These are phyloP conservation scores for Anagyrus pseudococci DNA, from an alignment of 2,888 invertebrate species.

Conservation along the genomic window DNA sequence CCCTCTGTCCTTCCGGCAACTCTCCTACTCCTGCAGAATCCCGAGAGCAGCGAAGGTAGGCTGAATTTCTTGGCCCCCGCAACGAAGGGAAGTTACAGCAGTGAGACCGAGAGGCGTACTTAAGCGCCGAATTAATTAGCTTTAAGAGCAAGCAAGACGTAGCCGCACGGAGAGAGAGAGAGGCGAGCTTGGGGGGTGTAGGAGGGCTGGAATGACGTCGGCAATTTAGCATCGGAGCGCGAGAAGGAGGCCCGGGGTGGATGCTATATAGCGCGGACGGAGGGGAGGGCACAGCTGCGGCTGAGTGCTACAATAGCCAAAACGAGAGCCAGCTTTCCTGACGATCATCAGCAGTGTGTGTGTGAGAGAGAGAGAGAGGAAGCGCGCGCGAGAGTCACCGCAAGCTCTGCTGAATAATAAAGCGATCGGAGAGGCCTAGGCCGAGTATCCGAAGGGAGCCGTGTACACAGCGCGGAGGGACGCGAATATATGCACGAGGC, in stretches of 20 bases:
- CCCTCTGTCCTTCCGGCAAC: too few relatives aligned
- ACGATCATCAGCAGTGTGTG: too few relatives aligned
- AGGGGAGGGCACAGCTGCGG: conserved; percentile 42
- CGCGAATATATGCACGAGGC: background rate
- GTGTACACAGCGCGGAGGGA: background rate
- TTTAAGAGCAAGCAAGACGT: too few relatives aligned
- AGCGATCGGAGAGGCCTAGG: too few relatives aligned
- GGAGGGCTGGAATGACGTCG: background rate
- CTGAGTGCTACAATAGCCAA: conserved; percentile 36
- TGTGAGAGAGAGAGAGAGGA: too few relatives aligned
- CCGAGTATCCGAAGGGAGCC: background rate
- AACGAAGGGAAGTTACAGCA: background rate
- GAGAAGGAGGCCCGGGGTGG: background rate
- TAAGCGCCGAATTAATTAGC: conserved; percentile 25
- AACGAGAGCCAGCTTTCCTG: too few relatives aligned
- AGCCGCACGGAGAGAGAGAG: too few relatives aligned
- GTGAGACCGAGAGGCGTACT: background rate
- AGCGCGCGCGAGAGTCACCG: background rate
- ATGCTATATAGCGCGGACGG: too few relatives aligned
- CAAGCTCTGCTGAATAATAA: conserved; percentile 46
- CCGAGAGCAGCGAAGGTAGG: background rate
- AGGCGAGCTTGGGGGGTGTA: background rate
- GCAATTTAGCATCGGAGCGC: conserved; percentile 43
- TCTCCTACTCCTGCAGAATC: background rate
- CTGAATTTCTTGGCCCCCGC: too few relatives aligned